Evolutionary conservation across 1,140 invertebrate genomes (phyloP).

Genomic region (Triops cancriformis): DNA sequence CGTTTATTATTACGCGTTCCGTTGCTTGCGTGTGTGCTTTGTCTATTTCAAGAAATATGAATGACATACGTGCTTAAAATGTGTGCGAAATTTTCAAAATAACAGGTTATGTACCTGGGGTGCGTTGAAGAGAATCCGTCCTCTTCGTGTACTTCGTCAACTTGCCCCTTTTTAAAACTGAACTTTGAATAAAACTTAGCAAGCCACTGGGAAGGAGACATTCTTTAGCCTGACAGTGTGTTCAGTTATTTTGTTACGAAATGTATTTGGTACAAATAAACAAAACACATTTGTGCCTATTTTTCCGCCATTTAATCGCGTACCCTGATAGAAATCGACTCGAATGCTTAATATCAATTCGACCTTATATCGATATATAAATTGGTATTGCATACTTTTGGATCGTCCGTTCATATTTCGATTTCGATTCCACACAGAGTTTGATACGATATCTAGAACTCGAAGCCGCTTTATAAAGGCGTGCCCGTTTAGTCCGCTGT

Average conservation of each 20-base stretch:
- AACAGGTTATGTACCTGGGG: not conserved
- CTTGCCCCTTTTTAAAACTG: not conserved
- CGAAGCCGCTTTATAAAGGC: slow-evolving; percentile 10
- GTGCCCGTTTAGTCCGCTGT: not conserved
- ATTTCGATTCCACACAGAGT: not conserved
- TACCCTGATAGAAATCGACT: too few species aligned
- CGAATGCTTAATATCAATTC: too few species aligned
- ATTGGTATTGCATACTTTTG: too few species aligned
- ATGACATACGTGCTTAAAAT: not conserved
- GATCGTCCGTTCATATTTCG: too few species aligned
- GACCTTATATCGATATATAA: not conserved
- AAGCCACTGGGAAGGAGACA: not conserved
- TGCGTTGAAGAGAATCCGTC: not conserved
- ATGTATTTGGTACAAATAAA: not conserved
- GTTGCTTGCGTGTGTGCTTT: not conserved
- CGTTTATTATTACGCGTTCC: not conserved
- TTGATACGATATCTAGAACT: not conserved
- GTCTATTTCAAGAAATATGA: not conserved
- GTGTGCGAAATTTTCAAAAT: not conserved
- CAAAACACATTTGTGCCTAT: not conserved
- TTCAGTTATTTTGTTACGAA: not conserved
- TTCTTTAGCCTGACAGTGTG: not conserved
- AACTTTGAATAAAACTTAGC: not conserved
- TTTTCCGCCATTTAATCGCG: not conserved
- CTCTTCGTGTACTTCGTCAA: not conserved